phyloP scores from a whole-genome alignment of 53 echinoderm and acorn worm species.

The Holothuria scabra region DNA sequence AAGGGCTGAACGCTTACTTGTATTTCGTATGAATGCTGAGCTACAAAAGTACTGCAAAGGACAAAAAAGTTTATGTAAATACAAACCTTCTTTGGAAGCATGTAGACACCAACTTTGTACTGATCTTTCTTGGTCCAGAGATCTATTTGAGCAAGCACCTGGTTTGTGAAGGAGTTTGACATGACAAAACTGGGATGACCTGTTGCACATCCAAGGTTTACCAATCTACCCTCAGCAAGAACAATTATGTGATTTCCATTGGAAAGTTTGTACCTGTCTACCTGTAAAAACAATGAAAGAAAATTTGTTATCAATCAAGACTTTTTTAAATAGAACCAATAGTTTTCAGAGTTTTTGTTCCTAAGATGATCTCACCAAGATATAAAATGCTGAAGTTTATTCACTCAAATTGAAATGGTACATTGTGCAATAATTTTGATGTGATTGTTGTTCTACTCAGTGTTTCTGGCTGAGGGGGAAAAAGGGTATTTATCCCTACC shows the following conservation, averaged over 20 bases:
- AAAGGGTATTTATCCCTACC: too few relatives aligned
- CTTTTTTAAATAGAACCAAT: too few relatives aligned
- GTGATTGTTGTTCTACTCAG: too few relatives aligned
- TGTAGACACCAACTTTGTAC: slow-evolving; percentile 87
- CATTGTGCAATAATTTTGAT: too few relatives aligned
- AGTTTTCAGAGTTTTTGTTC: too few relatives aligned
- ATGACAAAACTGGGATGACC: slow-evolving; percentile 99
- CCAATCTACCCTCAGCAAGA: slow-evolving; percentile 92
- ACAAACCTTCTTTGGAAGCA: slow-evolving; percentile 95
- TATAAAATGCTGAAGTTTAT: too few relatives aligned
- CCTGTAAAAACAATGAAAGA: slow-evolving; percentile 51
- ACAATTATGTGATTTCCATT: slow-evolving; percentile 87
- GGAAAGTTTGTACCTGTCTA: slow-evolving; percentile 88
- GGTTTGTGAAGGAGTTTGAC: slow-evolving; percentile 99
- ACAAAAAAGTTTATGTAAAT: neutral
- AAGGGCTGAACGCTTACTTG: too few relatives aligned
- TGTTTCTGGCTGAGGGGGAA: too few relatives aligned
- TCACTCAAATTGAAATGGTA: too few relatives aligned
- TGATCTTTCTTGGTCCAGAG: slow-evolving; percentile 84
- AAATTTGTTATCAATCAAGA: neutral
- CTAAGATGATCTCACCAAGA: too few relatives aligned
- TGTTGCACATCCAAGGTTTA: slow-evolving; percentile 96
- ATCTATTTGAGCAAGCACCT: slow-evolving; percentile 94
- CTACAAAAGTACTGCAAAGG: too few relatives aligned
- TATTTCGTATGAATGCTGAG: too few relatives aligned